A percentile compares a stretch with the other conserved stretches of the same genome.
Conservation (phyloP, 2,113 vertebrate genomes). For the Nesogale talazaci region DNA sequence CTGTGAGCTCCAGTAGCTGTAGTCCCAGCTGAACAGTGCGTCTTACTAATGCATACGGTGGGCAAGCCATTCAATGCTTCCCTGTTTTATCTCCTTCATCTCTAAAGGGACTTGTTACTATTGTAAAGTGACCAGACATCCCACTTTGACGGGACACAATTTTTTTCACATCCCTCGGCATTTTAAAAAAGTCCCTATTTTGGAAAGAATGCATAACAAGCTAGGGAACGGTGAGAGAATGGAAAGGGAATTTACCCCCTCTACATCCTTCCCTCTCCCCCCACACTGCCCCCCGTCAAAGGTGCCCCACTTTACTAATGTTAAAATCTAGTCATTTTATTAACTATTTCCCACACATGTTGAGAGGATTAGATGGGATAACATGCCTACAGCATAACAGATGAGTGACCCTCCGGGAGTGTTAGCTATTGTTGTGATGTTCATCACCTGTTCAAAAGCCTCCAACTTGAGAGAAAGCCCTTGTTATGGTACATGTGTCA, state of each 20-base stretch:
- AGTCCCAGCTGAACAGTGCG: neutral
- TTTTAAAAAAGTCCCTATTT: no score
- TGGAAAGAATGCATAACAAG: no score
- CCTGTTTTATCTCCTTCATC: neutral
- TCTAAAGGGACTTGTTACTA: neutral
- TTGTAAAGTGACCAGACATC: no score
- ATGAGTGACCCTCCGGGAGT: neutral
- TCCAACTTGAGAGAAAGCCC: neutral
- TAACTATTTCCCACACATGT: no score
- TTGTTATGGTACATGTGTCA: neutral
- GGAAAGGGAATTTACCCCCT: no score
- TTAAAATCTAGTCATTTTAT: no score
- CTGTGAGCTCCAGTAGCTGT: neutral
- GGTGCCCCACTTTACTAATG: no score
- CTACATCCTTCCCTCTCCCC: no score
- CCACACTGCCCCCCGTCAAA: no score
- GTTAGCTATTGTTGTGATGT: neutral
- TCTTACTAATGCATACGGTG: neutral
- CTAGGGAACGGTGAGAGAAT: no score
- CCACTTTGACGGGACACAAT: no score
- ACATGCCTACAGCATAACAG: neutral
- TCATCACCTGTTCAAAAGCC: neutral
- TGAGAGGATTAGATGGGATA: constrained; percentile 2
- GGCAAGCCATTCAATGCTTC: constrained; percentile 2
- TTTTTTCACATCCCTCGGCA: no score